Conservation (phyloP, 2,888 invertebrate genomes). For the Xanthia togata region DNA sequence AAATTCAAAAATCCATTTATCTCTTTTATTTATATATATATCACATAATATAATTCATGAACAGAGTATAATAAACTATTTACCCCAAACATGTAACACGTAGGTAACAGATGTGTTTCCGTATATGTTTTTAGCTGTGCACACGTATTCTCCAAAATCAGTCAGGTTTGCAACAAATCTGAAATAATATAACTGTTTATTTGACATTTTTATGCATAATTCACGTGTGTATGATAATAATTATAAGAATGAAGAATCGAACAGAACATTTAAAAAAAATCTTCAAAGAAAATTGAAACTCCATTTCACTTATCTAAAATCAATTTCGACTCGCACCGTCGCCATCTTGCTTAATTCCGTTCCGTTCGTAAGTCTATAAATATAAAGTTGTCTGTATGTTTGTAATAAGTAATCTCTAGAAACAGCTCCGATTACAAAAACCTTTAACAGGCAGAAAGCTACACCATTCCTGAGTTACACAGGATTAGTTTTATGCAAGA, state of each 20-base stretch:
- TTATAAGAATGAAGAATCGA: neutral
- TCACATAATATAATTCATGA: no score
- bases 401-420: neutral
- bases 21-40: no score
- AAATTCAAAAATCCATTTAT: no score
- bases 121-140: conserved; percentile 89
- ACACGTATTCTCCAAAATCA: conserved; percentile 91
- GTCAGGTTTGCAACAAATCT: conserved; percentile 89
- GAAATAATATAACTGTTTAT: conserved; percentile 46
- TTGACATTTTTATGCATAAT: neutral
- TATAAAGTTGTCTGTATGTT: neutral
- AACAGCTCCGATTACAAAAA: neutral
- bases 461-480: neutral
- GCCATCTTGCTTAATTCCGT: neutral
- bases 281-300: neutral
- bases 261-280: neutral
- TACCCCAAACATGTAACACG: conserved; percentile 85
- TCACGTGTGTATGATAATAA: no score
- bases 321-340: neutral
- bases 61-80: conserved; percentile 45
- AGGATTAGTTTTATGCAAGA: neutral
- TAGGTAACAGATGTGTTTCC: conserved; percentile 84
- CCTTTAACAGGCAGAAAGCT: neutral
- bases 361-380: neutral
- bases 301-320: neutral